Conservation (phyloP, 2,113 vertebrate genomes). For the Hemiprocne comata region DNA sequence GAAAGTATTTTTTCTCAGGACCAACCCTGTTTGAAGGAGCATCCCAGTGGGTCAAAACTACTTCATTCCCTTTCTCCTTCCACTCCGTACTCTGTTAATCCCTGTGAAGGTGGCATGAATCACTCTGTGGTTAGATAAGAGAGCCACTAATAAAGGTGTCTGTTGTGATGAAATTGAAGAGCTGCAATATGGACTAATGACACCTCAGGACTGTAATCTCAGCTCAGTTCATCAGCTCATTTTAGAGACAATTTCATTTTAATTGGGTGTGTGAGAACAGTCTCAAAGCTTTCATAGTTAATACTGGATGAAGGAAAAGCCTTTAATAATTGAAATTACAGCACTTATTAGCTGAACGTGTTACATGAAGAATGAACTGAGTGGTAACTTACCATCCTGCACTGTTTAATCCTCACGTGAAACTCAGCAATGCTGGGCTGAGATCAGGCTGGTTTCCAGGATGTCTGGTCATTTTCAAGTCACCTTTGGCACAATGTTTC, state of each 20-base stretch:
- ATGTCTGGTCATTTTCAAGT: neutral
- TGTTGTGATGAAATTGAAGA: neutral
- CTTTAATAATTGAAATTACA: conserved; percentile 14
- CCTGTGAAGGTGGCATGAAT: neutral
- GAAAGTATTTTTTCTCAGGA: neutral
- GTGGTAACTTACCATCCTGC: neutral
- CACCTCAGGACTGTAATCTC: neutral
- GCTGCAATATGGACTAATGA: neutral
- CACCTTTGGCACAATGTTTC: neutral
- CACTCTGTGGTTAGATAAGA: neutral
- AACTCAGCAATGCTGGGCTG: neutral
- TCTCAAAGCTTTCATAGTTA: conserved; percentile 5
- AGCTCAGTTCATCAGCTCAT: neutral
- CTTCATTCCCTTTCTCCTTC: neutral
- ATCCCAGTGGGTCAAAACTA: neutral
- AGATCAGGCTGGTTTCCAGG: neutral
- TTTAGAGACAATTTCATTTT: conserved; percentile 16
- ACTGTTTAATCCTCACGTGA: neutral
- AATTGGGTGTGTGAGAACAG: neutral
- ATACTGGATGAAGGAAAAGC: neutral
- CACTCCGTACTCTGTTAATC: neutral
- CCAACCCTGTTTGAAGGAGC: neutral
- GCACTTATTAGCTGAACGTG: neutral
- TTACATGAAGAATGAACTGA: neutral
- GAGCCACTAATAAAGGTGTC: neutral